phyloP scores from a whole-genome alignment of 2,888 invertebrate genomes.

The Drosophila phalerata region DNA sequence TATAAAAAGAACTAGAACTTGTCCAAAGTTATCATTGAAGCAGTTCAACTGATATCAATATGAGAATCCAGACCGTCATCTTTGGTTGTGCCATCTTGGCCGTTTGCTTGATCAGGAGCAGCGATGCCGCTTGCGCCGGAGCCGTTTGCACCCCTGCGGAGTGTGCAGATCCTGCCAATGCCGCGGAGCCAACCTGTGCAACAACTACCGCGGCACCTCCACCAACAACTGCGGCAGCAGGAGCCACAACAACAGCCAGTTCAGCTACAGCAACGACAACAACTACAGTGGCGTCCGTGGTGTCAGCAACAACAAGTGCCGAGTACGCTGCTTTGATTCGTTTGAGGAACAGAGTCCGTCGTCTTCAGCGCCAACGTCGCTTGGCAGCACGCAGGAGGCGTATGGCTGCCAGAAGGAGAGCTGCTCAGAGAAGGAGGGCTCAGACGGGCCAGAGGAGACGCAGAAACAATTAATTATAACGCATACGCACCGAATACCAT shows the following conservation, averaged over 20 bases:
- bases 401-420: not conserved
- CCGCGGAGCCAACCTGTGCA: conserved; percentile 5
- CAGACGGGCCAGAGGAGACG: not conserved
- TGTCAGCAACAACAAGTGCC: not conserved
- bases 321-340: not conserved
- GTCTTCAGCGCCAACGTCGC: not conserved
- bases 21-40: conserved; percentile 10
- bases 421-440: not conserved
- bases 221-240: not conserved
- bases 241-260: not conserved
- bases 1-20: conserved; percentile 7
- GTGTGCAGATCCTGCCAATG: not conserved
- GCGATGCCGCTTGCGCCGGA: conserved; percentile 8
- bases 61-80: not conserved
- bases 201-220: not conserved
- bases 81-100: conserved; percentile 5
- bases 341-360: not conserved
- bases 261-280: not conserved
- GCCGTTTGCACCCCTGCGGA: not conserved
- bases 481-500: no score
- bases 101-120: conserved; percentile 1
- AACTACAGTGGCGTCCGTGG: not conserved
- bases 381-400: not conserved
- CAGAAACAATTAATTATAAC: not conserved
- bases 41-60: conserved; percentile 18